phyloP scores from a whole-genome alignment of 2,888 invertebrate species.

The Tanypteryx hageni region DNA sequence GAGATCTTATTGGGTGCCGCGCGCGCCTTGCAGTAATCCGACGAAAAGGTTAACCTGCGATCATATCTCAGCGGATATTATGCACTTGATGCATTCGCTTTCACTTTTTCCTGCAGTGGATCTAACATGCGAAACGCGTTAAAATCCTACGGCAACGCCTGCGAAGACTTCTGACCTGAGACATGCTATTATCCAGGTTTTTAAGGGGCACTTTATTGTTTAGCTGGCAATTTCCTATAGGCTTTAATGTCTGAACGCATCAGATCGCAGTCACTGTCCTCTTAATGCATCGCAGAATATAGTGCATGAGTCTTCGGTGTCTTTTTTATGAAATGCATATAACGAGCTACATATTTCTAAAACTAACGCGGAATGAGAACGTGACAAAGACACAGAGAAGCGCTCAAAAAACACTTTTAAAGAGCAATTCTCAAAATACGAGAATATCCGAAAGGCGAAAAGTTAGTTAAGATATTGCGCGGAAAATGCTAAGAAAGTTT shows the following conservation, averaged over 20 bases:
- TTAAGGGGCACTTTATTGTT: background rate
- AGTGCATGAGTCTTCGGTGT: too few species aligned
- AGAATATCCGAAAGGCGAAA: too few species aligned
- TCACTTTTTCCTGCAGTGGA: background rate
- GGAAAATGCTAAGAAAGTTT: too few species aligned
- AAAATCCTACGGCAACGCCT: background rate
- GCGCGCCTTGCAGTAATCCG: background rate
- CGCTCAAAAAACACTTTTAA: too few species aligned
- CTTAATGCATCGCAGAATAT: too few species aligned
- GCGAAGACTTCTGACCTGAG: conserved; percentile 3
- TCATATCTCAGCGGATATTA: conserved; percentile 5
- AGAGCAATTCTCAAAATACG: too few species aligned
- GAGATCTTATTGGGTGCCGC: background rate
- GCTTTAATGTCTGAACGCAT: background rate
- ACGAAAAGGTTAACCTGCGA: conserved; percentile 25
- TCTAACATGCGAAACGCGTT: conserved; percentile 12
- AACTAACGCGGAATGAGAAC: too few species aligned
- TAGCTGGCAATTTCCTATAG: background rate
- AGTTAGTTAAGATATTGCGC: too few species aligned
- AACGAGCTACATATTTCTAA: too few species aligned
- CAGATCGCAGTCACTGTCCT: background rate
- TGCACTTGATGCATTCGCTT: conserved; percentile 21
- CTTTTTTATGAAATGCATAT: too few species aligned
- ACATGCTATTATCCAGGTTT: background rate
- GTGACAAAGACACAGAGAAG: too few species aligned